Conservation (phyloP, 2,888 invertebrate species). For the Hypolimnas misippus region DNA sequence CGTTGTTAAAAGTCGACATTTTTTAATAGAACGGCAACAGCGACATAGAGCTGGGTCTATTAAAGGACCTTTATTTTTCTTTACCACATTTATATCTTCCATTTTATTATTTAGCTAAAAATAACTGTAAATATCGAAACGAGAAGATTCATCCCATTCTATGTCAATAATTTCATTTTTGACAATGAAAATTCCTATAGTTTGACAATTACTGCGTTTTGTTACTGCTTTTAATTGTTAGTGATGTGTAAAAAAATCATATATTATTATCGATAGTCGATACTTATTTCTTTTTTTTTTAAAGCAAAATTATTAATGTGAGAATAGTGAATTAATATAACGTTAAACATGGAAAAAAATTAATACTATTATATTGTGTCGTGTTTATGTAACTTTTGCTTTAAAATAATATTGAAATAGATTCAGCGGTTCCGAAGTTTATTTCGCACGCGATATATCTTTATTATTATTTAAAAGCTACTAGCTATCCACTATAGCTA, state of each 20-base stretch:
- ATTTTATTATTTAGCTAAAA: constrained; percentile 32
- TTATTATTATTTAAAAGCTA: too few species aligned
- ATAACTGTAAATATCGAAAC: neutral
- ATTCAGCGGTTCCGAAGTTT: too few species aligned
- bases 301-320: too few species aligned
- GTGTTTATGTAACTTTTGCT: too few species aligned
- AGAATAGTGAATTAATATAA: too few species aligned
- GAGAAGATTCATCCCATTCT: neutral
- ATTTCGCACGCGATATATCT: too few species aligned
- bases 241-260: neutral
- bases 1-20: constrained; percentile 67
- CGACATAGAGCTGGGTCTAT: constrained; percentile 72
- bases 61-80: constrained; percentile 62
- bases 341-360: too few species aligned
- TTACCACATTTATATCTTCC: constrained; percentile 32
- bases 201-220: constrained; percentile 10
- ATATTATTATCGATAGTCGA: too few species aligned
- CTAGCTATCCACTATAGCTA: too few species aligned
- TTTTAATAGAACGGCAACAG: constrained; percentile 74
- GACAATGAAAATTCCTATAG: neutral
- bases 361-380: too few species aligned
- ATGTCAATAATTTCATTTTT: neutral
- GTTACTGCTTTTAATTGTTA: neutral
- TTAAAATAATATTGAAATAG: too few species aligned
- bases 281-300: too few species aligned